Percentiles rank a stretch among this genome's conserved stretches.
phyloP scores from a whole-genome alignment of 2,797 vertebrate genomes.

The Cetoscarus ocellatus region DNA sequence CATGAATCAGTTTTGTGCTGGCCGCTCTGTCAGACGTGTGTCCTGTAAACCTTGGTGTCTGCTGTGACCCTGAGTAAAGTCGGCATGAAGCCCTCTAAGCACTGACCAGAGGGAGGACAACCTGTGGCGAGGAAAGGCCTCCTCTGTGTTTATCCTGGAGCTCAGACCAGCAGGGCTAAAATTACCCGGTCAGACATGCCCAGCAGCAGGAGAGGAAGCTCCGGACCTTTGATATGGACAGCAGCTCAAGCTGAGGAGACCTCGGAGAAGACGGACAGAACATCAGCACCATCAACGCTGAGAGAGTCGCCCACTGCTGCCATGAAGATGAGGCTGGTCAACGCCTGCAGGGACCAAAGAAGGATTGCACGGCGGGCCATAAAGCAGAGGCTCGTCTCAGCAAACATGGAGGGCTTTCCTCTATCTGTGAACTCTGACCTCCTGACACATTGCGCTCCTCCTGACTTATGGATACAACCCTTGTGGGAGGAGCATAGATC shows the following conservation, averaged over 20 bases:
- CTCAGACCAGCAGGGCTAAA: constrained; percentile 87
- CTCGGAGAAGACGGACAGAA: constrained; percentile 6
- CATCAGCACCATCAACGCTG: constrained; percentile 3
- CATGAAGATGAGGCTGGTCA: constrained; percentile 57
- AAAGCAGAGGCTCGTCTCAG: constrained; percentile 65
- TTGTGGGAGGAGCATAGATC: constrained; percentile 61
- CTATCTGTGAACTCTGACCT: constrained; percentile 70
- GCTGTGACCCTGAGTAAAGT: constrained; percentile 48
- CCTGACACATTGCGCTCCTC: constrained; percentile 48
- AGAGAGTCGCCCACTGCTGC: constrained; percentile 33
- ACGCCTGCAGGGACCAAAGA: constrained; percentile 64
- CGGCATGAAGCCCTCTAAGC: constrained; percentile 25
- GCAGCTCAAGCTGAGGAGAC: constrained; percentile 19
- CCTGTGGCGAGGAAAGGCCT: constrained; percentile 78
- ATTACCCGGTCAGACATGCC: constrained; percentile 84
- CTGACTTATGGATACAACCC: constrained; percentile 64
- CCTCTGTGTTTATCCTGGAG: constrained; percentile 87
- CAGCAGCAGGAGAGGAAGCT: constrained; percentile 55
- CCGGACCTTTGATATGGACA: constrained; percentile 31
- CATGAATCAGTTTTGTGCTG: constrained; percentile 52
- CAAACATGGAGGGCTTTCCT: constrained; percentile 46
- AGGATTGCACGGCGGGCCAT: constrained; percentile 46
- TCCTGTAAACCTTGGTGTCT: too few relatives aligned
- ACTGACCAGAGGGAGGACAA: constrained; percentile 66
- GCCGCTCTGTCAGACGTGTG: constrained; percentile 34